Conservation (phyloP, 2,888 invertebrate species). For the Synergus itoensis region DNA sequence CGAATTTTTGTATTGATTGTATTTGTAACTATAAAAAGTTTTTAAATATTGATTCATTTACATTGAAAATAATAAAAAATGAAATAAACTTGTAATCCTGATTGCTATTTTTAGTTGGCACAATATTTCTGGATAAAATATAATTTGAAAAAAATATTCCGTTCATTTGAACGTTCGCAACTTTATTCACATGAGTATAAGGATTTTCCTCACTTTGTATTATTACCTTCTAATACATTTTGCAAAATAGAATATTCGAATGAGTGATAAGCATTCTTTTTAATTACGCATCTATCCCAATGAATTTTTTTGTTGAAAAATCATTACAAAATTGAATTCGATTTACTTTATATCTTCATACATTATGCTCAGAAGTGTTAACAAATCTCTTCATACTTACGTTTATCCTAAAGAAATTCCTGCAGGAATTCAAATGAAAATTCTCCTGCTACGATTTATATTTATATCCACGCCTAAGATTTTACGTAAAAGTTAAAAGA, state of each 20-base stretch:
- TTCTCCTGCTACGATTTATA: background rate
- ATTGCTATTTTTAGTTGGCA: too few species aligned
- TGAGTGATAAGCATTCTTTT: background rate
- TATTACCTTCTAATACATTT: background rate
- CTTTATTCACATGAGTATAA: too few species aligned
- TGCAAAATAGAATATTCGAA: background rate
- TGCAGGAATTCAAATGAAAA: background rate
- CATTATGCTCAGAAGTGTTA: background rate
- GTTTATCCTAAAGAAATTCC: background rate
- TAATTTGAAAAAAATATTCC: too few species aligned
- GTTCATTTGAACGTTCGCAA: too few species aligned
- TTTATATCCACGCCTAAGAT: background rate
- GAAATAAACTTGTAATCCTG: too few species aligned
- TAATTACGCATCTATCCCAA: background rate
- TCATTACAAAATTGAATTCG: background rate
- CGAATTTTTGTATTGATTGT: too few species aligned
- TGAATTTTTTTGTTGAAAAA: background rate
- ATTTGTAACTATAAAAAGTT: too few species aligned
- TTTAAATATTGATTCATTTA: too few species aligned
- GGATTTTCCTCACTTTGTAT: background rate
- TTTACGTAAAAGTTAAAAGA: conserved; percentile 26
- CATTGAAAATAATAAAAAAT: too few species aligned
- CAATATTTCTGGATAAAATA: too few species aligned
- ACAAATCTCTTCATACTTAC: background rate
- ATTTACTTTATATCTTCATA: background rate